Base-by-base conservation (phyloP, 2,113 vertebrate genomes). In the Picathartes gymnocephalus region DNA sequence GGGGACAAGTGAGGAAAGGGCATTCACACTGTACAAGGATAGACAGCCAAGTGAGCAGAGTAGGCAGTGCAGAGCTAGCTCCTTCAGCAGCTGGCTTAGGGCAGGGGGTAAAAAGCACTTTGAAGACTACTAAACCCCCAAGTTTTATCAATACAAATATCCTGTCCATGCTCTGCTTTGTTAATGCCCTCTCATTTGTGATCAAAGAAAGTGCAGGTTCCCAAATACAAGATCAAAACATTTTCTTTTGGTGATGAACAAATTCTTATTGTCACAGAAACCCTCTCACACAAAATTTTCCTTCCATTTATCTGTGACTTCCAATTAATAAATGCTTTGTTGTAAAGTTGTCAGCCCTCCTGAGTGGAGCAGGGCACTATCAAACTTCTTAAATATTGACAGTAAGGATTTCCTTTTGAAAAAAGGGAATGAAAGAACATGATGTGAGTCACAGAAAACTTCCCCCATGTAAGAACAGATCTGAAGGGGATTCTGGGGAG, bases 141-240 rank as follows among this genome's bases (percentile, higher is more conserved):
- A 33, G n/a, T 47, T 85, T 68, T 51, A 33, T 58, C 68, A 37
- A 20, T 20, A 11, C 10, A 73, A 64, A 62, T 74, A 61, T 3
- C 51, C 44, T 50, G 27, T n/a, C 28, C 61, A 2, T 42, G 28
- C 13, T 56, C n/a, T 47, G 11, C 53, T 40, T 66, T 70, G 27
- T 22, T 66, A 47, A 13, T 56, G 13, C 12, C 18, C 44, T 78
- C 33, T 78, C 7, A 9, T 25, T 68, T 37, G 68, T 30, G 40
- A 56, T 37, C 42, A 77, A 77, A 78, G 23, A 39, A 56, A 72
- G 37, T 12, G 24, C 48, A 69, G 25, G 1, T 58, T 85, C 66
- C n/a, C 37, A 87, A 69, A 61, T 21, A 45, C 0, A 2, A 73
- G 31, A 23, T 8, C 0, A 0, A 64, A 77, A 58, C 10, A 10